Evolutionary conservation across 2,113 vertebrate genomes (phyloP).

Genomic region (Aphyosemion australe): DNA sequence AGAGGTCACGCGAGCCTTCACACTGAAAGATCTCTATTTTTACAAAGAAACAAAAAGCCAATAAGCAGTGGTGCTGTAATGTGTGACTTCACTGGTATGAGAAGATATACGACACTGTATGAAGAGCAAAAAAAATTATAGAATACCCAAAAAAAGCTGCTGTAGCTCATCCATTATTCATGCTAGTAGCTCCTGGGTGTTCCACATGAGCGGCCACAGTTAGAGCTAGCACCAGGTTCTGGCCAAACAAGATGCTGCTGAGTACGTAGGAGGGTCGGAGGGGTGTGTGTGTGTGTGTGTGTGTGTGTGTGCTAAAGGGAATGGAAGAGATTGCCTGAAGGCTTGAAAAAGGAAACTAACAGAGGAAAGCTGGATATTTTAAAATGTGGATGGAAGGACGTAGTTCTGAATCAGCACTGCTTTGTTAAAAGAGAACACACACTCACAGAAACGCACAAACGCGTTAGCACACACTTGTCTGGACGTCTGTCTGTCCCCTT

Average conservation of each 20-base stretch:
- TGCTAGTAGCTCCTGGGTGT: conserved; percentile 67
- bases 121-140: conserved; percentile 29
- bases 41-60: background rate
- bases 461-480: conserved; percentile 56
- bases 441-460: conserved; percentile 20
- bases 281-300: conserved; percentile 14
- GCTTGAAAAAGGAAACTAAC: conserved; percentile 38
- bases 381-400: conserved; percentile 14
- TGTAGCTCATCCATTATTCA: conserved; percentile 73
- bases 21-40: too few species aligned
- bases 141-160: conserved; percentile 42
- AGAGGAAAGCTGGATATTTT: conserved; percentile 13
- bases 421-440: conserved; percentile 16
- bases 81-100: conserved; percentile 19
- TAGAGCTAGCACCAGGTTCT: conserved; percentile 54
- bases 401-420: conserved; percentile 52
- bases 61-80: background rate
- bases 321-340: conserved; percentile 31
- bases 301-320: conserved; percentile 17
- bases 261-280: conserved; percentile 22
- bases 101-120: conserved; percentile 40
- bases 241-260: conserved; percentile 68
- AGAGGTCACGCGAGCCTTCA: too few species aligned
- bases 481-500: conserved; percentile 36
- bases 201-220: conserved; percentile 71